Conservation (phyloP, 2,797 vertebrate genomes). For the Sardinella longiceps region DNA sequence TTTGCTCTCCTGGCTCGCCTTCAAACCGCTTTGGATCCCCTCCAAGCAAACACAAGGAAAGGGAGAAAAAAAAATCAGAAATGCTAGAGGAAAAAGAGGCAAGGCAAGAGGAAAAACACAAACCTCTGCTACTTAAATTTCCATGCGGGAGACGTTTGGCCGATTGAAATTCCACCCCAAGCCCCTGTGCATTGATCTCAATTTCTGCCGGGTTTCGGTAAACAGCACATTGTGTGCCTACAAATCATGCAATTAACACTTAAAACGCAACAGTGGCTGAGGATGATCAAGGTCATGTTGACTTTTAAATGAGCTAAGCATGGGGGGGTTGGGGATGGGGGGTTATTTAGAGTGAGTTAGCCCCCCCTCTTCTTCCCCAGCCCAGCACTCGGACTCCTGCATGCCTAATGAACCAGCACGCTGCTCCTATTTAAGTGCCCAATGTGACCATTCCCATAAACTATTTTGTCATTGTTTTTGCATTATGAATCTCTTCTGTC, state of each 20-base stretch:
- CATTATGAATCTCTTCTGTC: constrained; percentile 4
- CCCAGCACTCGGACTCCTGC: not conserved
- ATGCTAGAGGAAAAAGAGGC: constrained; percentile 12
- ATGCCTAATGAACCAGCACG: not conserved
- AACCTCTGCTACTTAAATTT: constrained; percentile 66
- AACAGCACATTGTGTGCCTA: constrained; percentile 72
- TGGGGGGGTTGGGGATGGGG: constrained; percentile 43
- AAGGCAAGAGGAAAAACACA: constrained; percentile 41
- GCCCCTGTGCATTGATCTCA: constrained; percentile 69
- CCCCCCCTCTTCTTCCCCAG: not conserved
- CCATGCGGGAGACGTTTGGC: constrained; percentile 54
- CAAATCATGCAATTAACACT: constrained; percentile 79
- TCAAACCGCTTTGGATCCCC: constrained; percentile 36
- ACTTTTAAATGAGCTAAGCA: constrained; percentile 58
- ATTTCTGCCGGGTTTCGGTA: constrained; percentile 72
- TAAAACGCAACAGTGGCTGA: constrained; percentile 64
- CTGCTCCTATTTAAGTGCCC: not conserved
- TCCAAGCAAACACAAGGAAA: constrained; percentile 50
- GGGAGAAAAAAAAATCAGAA: not conserved
- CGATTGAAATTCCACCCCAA: constrained; percentile 70
- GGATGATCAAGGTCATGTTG: constrained; percentile 63
- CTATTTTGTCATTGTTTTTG: constrained; percentile 50
- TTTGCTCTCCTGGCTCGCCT: constrained; percentile 23
- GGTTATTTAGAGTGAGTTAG: constrained; percentile 47
- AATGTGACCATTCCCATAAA: constrained; percentile 13